Base-by-base conservation (phyloP, 2,888 invertebrate genomes). In the Agrochola lychnidis region DNA sequence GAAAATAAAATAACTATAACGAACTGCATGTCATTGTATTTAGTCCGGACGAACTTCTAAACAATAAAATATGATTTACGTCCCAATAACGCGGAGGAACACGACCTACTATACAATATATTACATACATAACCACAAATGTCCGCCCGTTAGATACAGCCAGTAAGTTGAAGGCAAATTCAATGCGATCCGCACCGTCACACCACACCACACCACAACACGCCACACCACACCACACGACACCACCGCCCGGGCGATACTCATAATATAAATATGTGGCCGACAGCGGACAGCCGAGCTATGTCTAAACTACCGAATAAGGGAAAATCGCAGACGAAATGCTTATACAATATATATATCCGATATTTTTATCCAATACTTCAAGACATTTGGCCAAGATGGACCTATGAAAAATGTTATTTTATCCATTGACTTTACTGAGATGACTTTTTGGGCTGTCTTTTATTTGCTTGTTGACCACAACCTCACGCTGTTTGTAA, bases 231-330 rank as follows among this genome's bases (percentile, higher is more conserved):
- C 42, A 5, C 25, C 16, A 42, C 63, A 7, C 62, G 4, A 42
- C 42, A 22, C 57, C 59, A 42, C 30, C 45, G 61, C 53, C 14
- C 57, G 30, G 25, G n/a, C 30, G 22, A 36, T 22, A 51, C 53
- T 53, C 73, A 62, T 79, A 51, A 79, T 73, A 63, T 79, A 73
- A 79, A 84, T 59, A 79, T 61, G 63, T 63, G 70, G 45, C 57
- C 57, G 53, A 30, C 63, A 56, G 59, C 68, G 53, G 78, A 71
- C 70, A 63, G 19, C 67, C 57, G 53, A 53, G 30, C 45, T 36
- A 59, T 45, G 30, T 62, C 63, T 59, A 36, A 63, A 78, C 63
- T 64, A 53, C 53, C 40, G 45, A 53, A 48, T 56, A 68, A 68
- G 70, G 68, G 48, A 69, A 82, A 82, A 63, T 82, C 42, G 42